phyloP scores from a whole-genome alignment of 2,113 vertebrate genomes.

The Quiscalus mexicanus region DNA sequence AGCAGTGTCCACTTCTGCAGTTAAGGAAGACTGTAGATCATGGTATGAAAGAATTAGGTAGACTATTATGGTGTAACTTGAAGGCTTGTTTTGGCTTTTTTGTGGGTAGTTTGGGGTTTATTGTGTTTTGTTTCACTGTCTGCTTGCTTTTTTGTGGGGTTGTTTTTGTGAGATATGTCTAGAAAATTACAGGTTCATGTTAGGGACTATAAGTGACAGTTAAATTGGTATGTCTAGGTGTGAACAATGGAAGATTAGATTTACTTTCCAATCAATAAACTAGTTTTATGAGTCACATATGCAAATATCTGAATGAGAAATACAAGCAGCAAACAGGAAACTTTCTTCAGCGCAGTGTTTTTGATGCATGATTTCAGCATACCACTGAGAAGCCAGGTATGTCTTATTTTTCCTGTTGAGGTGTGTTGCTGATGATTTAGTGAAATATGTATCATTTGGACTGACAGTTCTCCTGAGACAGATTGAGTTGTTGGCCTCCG shows the following conservation, averaged over 20 bases:
- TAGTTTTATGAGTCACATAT: background rate
- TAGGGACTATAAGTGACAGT: background rate
- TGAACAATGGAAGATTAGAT: background rate
- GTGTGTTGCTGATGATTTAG: slow-evolving; percentile 3
- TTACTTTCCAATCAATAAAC: background rate
- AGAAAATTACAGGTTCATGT: background rate
- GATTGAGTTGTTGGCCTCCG: slow-evolving; percentile 69
- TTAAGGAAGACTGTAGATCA: background rate
- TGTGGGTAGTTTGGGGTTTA: fast-evolving
- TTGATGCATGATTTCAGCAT: background rate
- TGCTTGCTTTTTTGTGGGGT: background rate
- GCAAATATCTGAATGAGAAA: background rate
- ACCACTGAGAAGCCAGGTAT: background rate
- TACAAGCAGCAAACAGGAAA: background rate
- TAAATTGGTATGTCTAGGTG: background rate
- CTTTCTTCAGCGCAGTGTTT: background rate
- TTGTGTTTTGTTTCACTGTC: background rate
- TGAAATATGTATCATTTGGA: slow-evolving; percentile 29
- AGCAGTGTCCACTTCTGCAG: background rate
- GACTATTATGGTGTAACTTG: background rate
- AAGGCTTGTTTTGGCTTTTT: background rate
- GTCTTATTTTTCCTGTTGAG: background rate
- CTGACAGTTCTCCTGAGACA: slow-evolving; percentile 32
- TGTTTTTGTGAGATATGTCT: background rate
- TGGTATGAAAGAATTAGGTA: background rate